Evolutionary conservation across 2,888 invertebrate genomes (phyloP), one percentile per base, ranked within the genome.

Genomic region (Phyllotreta striolata): DNA sequence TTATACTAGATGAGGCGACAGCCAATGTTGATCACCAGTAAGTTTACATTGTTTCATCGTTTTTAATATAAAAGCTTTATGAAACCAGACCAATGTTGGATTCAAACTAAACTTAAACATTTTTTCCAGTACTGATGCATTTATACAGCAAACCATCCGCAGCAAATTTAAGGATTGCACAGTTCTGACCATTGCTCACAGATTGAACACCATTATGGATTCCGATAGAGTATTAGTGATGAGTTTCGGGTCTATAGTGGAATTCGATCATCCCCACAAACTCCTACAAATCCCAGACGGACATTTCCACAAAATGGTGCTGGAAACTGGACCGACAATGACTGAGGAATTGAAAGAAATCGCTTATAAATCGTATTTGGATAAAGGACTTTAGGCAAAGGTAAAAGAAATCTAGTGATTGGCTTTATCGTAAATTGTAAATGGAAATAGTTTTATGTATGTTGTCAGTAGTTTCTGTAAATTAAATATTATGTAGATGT

Each of bases 1-100:
- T 96, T 1, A 88, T 96, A 39, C 82, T 96, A 47, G 95, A 96
- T 74, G 95, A 96, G 82, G 95, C 95, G 12, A 95, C 95, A 0
- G 94, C 95, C 3, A 95, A 94, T 79, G 93, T 95, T 0, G 95
- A 95, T 81, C 91, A 89, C 59, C 88, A 88, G 91, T 91, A 83
- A 64, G 9, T 34, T 34, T 34, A 47, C 14, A 46, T 24, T 52
- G 0, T 38, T n/a, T 6, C 2, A 8, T 43, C 34, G 6, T 44
- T n/a, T 12, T 44, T 0, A 94, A n/a, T n/a, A n/a, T n/a, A n/a
- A n/a, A n/a, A n/a, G n/a, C n/a, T n/a, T n/a, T 95, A 4, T 95
- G 9, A 41, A 41, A 4, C 41, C n/a, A 41, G 2, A n/a, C n/a
- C n/a, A n/a, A n/a, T n/a, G n/a, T n/a, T n/a, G n/a, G n/a, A 41